Percentiles rank a stretch among this genome's conserved stretches.
phyloP scores from a whole-genome alignment of 1,140 invertebrate species.

The Atta colombica region DNA sequence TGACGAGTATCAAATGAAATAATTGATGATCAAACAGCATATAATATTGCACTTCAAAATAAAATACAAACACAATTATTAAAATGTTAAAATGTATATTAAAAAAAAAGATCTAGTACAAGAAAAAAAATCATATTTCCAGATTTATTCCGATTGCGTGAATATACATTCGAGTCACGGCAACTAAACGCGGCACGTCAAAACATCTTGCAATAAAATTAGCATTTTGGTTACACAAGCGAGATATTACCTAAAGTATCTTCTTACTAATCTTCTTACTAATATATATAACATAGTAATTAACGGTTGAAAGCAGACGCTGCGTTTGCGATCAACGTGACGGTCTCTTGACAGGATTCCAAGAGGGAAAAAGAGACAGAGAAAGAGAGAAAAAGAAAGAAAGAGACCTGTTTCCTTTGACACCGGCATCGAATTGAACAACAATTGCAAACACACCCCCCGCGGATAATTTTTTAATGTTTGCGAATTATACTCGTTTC shows the following conservation, averaged over 20 bases:
- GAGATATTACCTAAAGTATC: neutral
- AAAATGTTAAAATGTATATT: neutral
- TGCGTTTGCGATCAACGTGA: neutral
- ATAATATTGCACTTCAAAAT: neutral
- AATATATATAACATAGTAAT: conserved; percentile 37
- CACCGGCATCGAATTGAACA: neutral
- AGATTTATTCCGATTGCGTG: neutral
- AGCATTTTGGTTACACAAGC: conserved; percentile 33
- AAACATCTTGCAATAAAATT: conserved; percentile 25
- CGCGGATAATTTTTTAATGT: too few species aligned
- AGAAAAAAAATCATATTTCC: neutral
- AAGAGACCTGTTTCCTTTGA: neutral
- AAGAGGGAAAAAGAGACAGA: neutral
- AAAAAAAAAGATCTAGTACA: neutral
- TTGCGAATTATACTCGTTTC: too few species aligned
- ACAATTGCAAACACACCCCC: neutral
- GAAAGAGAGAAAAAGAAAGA: neutral
- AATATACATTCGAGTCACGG: neutral
- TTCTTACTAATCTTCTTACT: neutral
- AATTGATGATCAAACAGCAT: neutral
- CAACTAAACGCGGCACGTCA: neutral
- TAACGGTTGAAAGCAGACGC: conserved; percentile 25
- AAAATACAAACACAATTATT: neutral
- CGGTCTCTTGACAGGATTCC: neutral
- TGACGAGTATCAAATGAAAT: neutral